Base-by-base conservation (phyloP, 2,797 vertebrate species). In the Urosaurus nigricauda region DNA sequence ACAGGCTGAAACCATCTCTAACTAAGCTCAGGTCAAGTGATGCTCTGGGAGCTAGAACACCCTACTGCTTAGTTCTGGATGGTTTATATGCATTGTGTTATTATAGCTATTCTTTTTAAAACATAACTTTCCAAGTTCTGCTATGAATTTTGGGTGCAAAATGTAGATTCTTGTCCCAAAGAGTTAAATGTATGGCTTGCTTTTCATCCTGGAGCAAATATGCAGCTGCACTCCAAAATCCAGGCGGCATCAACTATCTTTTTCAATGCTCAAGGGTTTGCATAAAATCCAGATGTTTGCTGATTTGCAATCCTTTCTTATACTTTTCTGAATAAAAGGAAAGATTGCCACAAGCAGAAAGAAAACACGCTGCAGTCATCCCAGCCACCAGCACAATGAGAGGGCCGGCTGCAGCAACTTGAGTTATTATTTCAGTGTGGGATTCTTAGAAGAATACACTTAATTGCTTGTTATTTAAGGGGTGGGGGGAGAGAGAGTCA, bases 271-370 rank as follows among this genome's bases (percentile, higher is more conserved):
- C 70, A 43, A 89, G 79, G 51, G 79, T 35, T 93, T 83, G 85
- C 90, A 94, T 83, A 90, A 94, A 95, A 91, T 92, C 83, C 92
- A 95, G 93, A 93, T 90, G 88, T 93, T 92, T 94, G 90, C 51
- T 89, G 82, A 93, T 91, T 91, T 91, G 87, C 87, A 92, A 87
- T 74, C 85, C 40, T 53, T 88, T 85, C 87, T 85, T 89, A 0
- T 79, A 71, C 81, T 90, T 65, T 47, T 89, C 40, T 63, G 79
- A 93, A 91, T 87, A 91, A 87, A 88, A 73, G n/a, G 73, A 87
- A 19, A 90, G 73, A 91, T 84, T 88, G 83, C 84, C 93, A 81
- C 2, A 71, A 88, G 89, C 70, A 87, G 51, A 86, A 88, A 84
- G 92, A 90, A 84, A 37, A 87, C 83, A 92, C 83, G 89, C 70